Base-by-base conservation (phyloP, 2,113 vertebrate genomes). In the Oxyura jamaicensis region DNA sequence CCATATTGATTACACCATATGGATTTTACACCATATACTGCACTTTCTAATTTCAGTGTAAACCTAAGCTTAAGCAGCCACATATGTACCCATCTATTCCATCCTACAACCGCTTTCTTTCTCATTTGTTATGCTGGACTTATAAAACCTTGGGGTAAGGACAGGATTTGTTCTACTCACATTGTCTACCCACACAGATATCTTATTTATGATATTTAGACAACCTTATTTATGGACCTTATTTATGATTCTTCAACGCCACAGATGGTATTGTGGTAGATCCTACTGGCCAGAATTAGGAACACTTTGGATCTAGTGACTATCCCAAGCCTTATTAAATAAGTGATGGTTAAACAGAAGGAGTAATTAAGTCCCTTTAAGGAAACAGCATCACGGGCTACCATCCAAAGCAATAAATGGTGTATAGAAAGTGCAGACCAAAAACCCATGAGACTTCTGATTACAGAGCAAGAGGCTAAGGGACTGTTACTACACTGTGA, bases 331-430 rank as follows among this genome's bases (percentile, higher is more conserved):
- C 42, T 88, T 81, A 86, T 53, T 90, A 92, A 93, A n/a, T n/a
- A 94, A 80, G 42, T 55, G 62, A 73, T 39, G n/a, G 88, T 53
- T 94, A 95, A 95, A 68, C 58, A 78, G 29, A 90, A 86, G 58
- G 73, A 90, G 35, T 39, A 90, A 88, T 93, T 95, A 95, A 91
- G 80, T 76, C n/a, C 28, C 44, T 92, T 84, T 75, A 73, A 85
- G 86, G 50, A 63, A 92, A 41, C 11, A 84, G 73, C 31, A 79
- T 92, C 58, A 73, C 19, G 76, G 92, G 50, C 73, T 86, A 58
- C 58, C 31, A 84, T 86, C 53, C 69, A 82, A 68, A 88, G 65
- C 42, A 95, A 90, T 81, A 93, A 93, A 88, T 60, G 77, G 86
- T 4, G 28, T 36, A 79, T 44, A 83, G 53, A 77, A 94, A 91